Evolutionary conservation across 2,888 invertebrate genomes (phyloP), one percentile per base, ranked within the genome.

Genomic region (Leptogaster cylindrica): DNA sequence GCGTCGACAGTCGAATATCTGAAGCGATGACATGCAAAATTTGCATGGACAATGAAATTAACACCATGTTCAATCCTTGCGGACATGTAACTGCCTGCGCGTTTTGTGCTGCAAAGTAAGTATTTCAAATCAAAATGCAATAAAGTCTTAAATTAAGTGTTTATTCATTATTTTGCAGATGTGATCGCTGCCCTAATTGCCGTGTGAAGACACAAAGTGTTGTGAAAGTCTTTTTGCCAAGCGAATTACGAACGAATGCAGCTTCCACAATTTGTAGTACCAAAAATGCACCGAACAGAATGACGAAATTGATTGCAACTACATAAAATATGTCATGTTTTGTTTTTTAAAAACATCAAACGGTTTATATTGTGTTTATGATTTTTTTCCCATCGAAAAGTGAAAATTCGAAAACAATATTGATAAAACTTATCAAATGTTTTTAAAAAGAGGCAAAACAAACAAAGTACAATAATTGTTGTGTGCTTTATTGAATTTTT

Each of bases 11-110:
- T 85, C 72, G 80, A 70, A 78, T 81, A 68, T 79, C 86, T 73
- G 89, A 89, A 75, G 87, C 89, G 63, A 87, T 92, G 83, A 89
- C 91, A 50, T 95, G 94, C 78, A 88, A 90, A 76, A 91, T 93
- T 73, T 95, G 95, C 78, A 92, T 93, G 92, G 93, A 94, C 82
- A 84, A 84, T 61, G 86, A 88, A 68, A 89, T 94, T 77, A 89
- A 92, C 82, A 89, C 91, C 31, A 89, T 91, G 73, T 89, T 95
- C 81, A 88, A 91, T 82, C 94, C 94, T 1, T 95, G 95, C 78
- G 87, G 91, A n/a, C 95, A 95, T 80, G 90, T 92, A 61, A 88
- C 91, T 55, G 91, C 93, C 75, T 94, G 94, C 81, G 82, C 83
- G 36, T 83, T 84, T 18, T 95, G 95, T 77, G 92, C 93, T 2